Conservation (phyloP, 1,140 invertebrate species). For the Drosophila lacteicornis region DNA sequence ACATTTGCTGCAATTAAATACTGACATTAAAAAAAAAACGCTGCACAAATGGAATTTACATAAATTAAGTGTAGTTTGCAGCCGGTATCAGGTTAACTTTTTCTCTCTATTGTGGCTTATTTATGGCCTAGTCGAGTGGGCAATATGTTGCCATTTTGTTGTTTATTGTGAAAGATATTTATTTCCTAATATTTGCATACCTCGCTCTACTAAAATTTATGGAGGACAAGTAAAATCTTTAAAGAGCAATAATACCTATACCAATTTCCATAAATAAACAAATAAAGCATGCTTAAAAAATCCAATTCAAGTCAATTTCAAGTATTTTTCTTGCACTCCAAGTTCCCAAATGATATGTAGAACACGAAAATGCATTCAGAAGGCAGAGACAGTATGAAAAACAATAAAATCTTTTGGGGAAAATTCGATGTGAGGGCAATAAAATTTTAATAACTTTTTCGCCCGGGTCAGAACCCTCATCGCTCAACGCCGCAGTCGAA, state of each 20-base stretch:
- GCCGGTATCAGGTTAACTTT: slow-evolving; percentile 18
- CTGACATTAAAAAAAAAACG: slow-evolving; percentile 7
- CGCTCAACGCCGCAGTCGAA: slow-evolving; percentile 54
- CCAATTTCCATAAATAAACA: slow-evolving; percentile 11
- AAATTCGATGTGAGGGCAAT: slow-evolving; percentile 49
- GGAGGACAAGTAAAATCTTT: neutral
- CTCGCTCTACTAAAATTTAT: slow-evolving; percentile 5
- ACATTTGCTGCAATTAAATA: slow-evolving; percentile 50
- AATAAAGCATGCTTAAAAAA: slow-evolving; percentile 11
- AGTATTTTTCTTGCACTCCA: slow-evolving; percentile 16
- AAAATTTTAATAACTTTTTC: slow-evolving; percentile 74
- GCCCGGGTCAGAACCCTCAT: slow-evolving; percentile 52
- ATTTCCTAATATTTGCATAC: slow-evolving; percentile 51
- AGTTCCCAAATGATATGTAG: slow-evolving; percentile 4
- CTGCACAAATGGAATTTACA: slow-evolving; percentile 56
- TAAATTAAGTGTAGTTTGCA: slow-evolving; percentile 55
- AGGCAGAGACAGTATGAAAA: slow-evolving; percentile 34
- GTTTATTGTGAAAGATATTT: slow-evolving; percentile 47
- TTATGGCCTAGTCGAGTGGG: slow-evolving; percentile 37
- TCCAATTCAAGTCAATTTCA: slow-evolving; percentile 21
- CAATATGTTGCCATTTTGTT: slow-evolving; percentile 60
- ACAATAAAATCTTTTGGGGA: slow-evolving; percentile 48
- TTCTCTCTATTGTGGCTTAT: slow-evolving; percentile 40
- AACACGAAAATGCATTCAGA: slow-evolving; percentile 59
- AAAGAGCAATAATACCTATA: slow-evolving; percentile 3